These are phyloP conservation scores for Crotophaga sulcirostris DNA, from an alignment of 2,113 vertebrate species.

Conservation along the genomic window DNA sequence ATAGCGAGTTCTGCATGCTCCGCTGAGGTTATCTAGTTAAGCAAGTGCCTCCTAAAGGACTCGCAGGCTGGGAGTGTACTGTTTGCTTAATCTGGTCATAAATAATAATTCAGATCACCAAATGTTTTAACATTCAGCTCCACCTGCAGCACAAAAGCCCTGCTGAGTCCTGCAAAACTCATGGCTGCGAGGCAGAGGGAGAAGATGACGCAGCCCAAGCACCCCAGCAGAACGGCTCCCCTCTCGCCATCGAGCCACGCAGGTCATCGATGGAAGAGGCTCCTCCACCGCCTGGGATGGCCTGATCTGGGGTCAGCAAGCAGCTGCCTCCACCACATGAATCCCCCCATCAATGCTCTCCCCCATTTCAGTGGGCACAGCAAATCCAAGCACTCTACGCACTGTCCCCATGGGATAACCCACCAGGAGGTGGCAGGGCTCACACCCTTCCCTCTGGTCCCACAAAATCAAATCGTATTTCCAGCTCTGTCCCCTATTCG, in stretches of 20 bases:
- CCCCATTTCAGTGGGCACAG: neutral
- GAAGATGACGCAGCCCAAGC: rapidly evolving
- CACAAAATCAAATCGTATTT: neutral
- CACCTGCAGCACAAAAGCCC: neutral
- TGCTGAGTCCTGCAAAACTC: neutral
- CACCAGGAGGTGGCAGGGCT: neutral
- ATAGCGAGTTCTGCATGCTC: neutral
- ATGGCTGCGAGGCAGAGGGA: rapidly evolving
- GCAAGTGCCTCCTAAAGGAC: slow-evolving; percentile 42
- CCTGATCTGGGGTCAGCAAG: neutral
- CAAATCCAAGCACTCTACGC: neutral
- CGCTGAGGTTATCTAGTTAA: neutral
- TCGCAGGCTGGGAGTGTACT: neutral
- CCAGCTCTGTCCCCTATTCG: neutral
- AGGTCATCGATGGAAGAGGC: rapidly evolving
- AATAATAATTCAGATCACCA: slow-evolving; percentile 20
- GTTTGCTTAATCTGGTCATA: slow-evolving; percentile 21
- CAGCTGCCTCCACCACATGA: neutral
- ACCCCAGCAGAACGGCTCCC: rapidly evolving
- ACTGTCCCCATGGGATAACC: neutral
- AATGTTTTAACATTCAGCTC: neutral
- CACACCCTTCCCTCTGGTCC: neutral
- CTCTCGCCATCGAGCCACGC: neutral
- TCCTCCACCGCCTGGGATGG: neutral
- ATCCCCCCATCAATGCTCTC: rapidly evolving